phyloP scores from a whole-genome alignment of 2,113 vertebrate genomes.

The Calypte anna region DNA sequence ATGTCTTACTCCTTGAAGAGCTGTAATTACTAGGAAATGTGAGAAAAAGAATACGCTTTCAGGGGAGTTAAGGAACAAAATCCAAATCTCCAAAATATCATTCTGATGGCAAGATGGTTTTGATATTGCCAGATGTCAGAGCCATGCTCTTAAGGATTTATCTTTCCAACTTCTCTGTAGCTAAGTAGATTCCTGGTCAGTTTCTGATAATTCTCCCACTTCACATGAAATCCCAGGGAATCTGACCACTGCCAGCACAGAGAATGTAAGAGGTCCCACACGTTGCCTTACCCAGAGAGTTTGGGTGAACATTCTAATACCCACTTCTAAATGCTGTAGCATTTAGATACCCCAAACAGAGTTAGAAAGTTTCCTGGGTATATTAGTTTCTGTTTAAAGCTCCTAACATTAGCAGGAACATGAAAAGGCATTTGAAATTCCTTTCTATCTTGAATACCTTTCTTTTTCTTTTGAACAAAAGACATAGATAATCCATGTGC shows the following conservation, averaged over 20 bases:
- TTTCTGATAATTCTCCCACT: not conserved
- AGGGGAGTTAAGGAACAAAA: not conserved
- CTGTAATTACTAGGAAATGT: not conserved
- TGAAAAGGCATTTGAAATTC: not conserved
- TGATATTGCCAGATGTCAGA: not conserved
- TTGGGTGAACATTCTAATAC: not conserved
- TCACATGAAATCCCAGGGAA: not conserved
- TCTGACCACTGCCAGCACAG: not conserved
- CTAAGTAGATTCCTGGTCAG: not conserved
- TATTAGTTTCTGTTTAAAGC: not conserved
- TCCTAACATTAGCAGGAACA: not conserved
- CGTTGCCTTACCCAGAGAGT: not conserved
- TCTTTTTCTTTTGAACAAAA: not conserved
- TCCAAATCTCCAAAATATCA: not conserved
- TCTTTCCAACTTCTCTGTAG: not conserved
- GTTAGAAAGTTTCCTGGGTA: not conserved
- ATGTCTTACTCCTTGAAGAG: not conserved
- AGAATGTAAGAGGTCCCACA: not conserved
- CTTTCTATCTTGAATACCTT: not conserved
- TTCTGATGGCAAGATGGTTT: not conserved
- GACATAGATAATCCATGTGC: not conserved
- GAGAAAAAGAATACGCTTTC: not conserved
- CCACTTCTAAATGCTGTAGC: not conserved
- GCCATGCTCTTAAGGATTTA: not conserved
- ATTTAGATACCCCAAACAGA: not conserved